Evolutionary conservation across 2,113 vertebrate species (phyloP).

Genomic region (Verasper variegatus): DNA sequence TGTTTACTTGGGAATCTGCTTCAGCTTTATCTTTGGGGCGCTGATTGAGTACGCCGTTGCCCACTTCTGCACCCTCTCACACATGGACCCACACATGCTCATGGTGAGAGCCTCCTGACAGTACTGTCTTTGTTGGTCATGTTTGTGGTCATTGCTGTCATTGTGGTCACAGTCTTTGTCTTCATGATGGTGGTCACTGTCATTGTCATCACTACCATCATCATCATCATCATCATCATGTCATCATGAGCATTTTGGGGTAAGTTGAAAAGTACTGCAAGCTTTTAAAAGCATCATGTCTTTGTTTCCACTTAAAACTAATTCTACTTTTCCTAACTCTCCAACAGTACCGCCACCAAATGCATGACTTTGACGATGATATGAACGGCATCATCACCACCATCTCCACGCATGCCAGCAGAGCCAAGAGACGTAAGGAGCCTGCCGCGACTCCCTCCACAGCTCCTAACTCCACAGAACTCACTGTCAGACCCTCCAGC

Average conservation of each 20-base stretch:
- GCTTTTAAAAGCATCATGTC: not conserved
- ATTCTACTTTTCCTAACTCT: not conserved
- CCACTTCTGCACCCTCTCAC: constrained; percentile 89
- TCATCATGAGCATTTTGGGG: not conserved
- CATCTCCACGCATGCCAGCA: constrained; percentile 73
- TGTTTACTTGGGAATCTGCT: constrained; percentile 91
- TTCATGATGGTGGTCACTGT: constrained; percentile 23
- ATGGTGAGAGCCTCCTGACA: constrained; percentile 75
- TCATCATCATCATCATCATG: constrained; percentile 10
- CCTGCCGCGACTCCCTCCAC: constrained; percentile 32
- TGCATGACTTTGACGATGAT: constrained; percentile 84
- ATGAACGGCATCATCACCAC: constrained; percentile 86
- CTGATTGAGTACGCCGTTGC: constrained; percentile 91
- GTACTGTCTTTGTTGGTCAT: not conserved
- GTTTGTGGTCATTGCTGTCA: constrained; percentile 19
- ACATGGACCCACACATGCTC: constrained; percentile 75
- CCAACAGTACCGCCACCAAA: constrained; percentile 78
- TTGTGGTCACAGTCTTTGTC: constrained; percentile 22
- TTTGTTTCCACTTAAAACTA: not conserved
- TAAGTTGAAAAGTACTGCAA: constrained; percentile 19
- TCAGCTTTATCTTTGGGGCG: constrained; percentile 92
- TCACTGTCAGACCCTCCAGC: constrained; percentile 69
- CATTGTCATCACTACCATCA: constrained; percentile 12
- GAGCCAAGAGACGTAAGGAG: constrained; percentile 78
- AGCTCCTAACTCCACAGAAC: constrained; percentile 57